phyloP scores from a whole-genome alignment of 2,888 invertebrate genomes.

The Aromia moschata region DNA sequence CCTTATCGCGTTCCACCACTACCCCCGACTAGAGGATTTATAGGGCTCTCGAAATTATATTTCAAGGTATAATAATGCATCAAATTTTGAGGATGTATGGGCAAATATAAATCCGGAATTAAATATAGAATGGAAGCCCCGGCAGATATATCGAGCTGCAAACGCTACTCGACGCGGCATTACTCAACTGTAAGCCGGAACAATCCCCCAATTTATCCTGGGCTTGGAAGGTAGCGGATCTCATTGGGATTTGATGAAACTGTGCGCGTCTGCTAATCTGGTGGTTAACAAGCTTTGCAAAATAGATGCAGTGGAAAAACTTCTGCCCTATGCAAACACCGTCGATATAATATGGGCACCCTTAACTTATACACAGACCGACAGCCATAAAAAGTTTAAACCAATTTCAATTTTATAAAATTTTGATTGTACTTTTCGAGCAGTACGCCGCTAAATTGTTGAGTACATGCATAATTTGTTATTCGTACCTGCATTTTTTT shows the following conservation, averaged over 20 bases:
- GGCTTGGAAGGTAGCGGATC: constrained; percentile 62
- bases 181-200: constrained; percentile 63
- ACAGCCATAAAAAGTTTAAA: neutral
- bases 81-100: constrained; percentile 62
- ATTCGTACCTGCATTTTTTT: no score
- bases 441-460: no score
- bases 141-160: constrained; percentile 62
- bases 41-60: constrained; percentile 60
- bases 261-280: constrained; percentile 62
- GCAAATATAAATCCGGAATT: constrained; percentile 64
- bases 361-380: neutral
- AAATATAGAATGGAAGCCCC: constrained; percentile 62
- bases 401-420: neutral
- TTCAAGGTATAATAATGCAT: constrained; percentile 64
- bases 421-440: no score
- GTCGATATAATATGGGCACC: constrained; percentile 7
- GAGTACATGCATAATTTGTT: no score
- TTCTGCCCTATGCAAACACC: constrained; percentile 15
- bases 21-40: constrained; percentile 52
- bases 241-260: constrained; percentile 65
- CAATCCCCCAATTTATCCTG: constrained; percentile 64
- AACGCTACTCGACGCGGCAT: constrained; percentile 63
- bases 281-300: constrained; percentile 64
- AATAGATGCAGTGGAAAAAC: constrained; percentile 58
- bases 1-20: constrained; percentile 60